Evolutionary conservation across 2,797 vertebrate genomes (phyloP), one percentile per base, ranked within the genome.

Genomic region (Esox masquinongy): DNA sequence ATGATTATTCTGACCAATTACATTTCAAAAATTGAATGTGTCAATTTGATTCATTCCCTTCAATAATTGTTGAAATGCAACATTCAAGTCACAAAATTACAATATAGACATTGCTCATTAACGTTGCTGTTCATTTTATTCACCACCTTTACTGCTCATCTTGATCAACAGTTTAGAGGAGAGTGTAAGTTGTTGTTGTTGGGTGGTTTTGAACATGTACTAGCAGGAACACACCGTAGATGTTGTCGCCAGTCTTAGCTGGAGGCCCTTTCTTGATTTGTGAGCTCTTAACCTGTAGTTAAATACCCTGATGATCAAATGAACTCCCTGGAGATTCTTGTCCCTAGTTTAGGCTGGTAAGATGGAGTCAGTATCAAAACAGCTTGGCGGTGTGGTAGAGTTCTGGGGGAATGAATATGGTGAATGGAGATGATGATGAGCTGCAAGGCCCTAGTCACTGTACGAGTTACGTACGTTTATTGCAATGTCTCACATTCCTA

Each of bases 291-390:
- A 47, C 68, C 47, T 31, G 51, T 63, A 72, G 68, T 59, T 68
- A 49, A 76, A 61, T 72, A 63, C 63, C 64, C 49, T 73, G 53
- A 67, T 67, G 74, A 76, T 66, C 14, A 22, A 39, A 68, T 50
- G 26, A 47, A 22, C 22, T 59, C 74, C 64, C 70, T 11, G 19
- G 73, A 73, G 74, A 59, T 17, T 31, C 5, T 7, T 8, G 31
- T 31, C 26, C 29, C 7, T 5, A 26, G 17, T 34, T 67, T 1
- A 5, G 7, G 1, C 29, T 29, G 63, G 29, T 19, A 79, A 4
- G 59, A 19, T 76, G 51, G 67, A 43, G 74, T 16, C 5, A 31
- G 29, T 22, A 6, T 66, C 68, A 80, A 68, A 82, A 80, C 82
- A 83, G 26, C 74, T 69, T 63, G 22, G 43, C 43, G 8, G 43